Evolutionary conservation across 2,113 vertebrate species (phyloP).

Genomic region (Otolemur garnettii): DNA sequence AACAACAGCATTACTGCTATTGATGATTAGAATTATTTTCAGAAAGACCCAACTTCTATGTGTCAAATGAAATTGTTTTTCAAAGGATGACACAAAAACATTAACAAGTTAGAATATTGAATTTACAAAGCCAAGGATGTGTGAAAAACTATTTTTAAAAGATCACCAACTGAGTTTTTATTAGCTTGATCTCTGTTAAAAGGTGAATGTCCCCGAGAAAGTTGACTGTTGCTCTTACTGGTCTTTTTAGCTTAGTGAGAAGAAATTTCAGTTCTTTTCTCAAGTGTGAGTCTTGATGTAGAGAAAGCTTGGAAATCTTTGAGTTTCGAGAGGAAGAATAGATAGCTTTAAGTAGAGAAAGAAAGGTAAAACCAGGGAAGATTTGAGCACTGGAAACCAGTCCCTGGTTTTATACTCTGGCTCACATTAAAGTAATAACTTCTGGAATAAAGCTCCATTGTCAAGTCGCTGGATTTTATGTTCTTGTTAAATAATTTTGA

Average conservation of each 20-base stretch:
- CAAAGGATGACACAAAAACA: not conserved
- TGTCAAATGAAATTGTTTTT: constrained; percentile 5
- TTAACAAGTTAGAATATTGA: not conserved
- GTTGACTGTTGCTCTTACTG: not conserved
- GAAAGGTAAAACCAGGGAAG: not conserved
- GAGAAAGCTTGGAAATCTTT: not conserved
- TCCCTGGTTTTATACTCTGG: constrained; percentile 31
- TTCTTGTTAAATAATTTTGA: constrained; percentile 44
- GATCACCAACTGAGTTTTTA: not conserved
- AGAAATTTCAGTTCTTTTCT: constrained; percentile 11
- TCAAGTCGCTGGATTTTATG: constrained; percentile 39
- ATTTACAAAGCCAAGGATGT: not conserved
- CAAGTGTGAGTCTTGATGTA: not conserved
- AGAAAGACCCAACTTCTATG: not conserved
- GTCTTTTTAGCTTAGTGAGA: not conserved
- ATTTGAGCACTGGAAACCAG: not conserved
- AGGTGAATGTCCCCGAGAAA: not conserved
- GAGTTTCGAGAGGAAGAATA: not conserved
- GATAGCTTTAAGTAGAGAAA: not conserved
- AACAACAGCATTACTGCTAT: not conserved
- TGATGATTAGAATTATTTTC: not conserved
- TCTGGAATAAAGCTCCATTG: constrained; percentile 11
- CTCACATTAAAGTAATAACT: not conserved
- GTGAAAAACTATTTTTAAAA: not conserved
- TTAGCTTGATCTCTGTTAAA: not conserved